Evolutionary conservation across 2,113 vertebrate species (phyloP).

Genomic region (Varanus komodoensis): DNA sequence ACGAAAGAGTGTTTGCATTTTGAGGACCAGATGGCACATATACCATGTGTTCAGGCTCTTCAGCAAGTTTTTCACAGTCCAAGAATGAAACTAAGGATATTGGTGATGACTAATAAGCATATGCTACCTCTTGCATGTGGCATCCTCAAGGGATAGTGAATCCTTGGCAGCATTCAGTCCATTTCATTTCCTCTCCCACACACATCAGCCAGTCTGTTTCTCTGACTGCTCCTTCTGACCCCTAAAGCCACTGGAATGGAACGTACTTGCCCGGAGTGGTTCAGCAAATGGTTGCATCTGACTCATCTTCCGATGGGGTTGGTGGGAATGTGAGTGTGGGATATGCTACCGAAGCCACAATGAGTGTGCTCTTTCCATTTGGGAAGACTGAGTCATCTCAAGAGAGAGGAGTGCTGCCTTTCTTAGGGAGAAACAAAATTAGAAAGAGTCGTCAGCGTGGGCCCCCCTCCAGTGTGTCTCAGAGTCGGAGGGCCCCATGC

Average conservation of each 20-base stretch:
- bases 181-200: neutral
- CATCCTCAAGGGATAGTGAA: neutral
- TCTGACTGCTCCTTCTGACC: slow-evolving; percentile 15
- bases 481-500: too few relatives aligned
- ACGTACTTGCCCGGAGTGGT: slow-evolving; percentile 42
- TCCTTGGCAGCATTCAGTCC: neutral
- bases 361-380: slow-evolving; percentile 50
- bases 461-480: neutral
- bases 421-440: slow-evolving; percentile 26
- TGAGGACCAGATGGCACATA: too few relatives aligned
- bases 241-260: slow-evolving; percentile 27
- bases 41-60: too few relatives aligned
- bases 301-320: neutral
- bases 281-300: slow-evolving; percentile 41
- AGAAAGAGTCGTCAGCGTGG: neutral
- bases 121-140: slow-evolving; percentile 15
- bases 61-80: neutral
- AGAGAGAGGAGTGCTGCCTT: slow-evolving; percentile 16
- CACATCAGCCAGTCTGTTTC: slow-evolving; percentile 10
- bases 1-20: too few relatives aligned
- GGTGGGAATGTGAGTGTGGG: slow-evolving; percentile 34
- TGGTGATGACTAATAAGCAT: slow-evolving; percentile 24
- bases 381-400: slow-evolving; percentile 67
- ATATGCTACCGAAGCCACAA: slow-evolving; percentile 52
- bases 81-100: neutral